Base-by-base conservation (phyloP, 2,888 invertebrate genomes). In the Calliphora vomitoria region DNA sequence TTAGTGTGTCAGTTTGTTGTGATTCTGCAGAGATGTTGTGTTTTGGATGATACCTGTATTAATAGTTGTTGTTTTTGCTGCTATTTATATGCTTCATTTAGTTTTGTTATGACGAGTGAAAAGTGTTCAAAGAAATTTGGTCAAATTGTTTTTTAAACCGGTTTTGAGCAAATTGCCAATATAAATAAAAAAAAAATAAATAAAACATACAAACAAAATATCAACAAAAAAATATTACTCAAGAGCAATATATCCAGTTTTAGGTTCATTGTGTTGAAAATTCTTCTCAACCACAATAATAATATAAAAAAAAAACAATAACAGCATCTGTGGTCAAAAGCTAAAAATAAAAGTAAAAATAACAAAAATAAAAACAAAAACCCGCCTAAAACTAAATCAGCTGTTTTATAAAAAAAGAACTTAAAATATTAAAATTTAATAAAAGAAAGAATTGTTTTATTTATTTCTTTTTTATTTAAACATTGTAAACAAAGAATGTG, bases 231-330 rank as follows among this genome's bases (percentile, higher is more conserved):
- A 50, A 58, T 47, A 44, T 55, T 18, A 53, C 50, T 72, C 68
- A 62, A 71, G 64, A 83, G 71, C 44, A 71, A 62, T 64, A 81
- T 71, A 84, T 72, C 84, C 80, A 87, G 84, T 82, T 81, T 81
- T 58, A 15, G 25, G 38, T 64, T 62, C 15, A 60, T 44, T 44
- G 8, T 44, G 55, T 13, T 44, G 0, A 31, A 53, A 60, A 31
- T 35, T 18, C 41, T 44, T 75, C 8, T 8, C 8, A 60, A 50
- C 38, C 10, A 20, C 8, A 66, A 62, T 6, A 62, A 50, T 1
- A 50, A n/a, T n/a, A n/a, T n/a, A n/a, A n/a, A n/a, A n/a, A n/a
- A 38, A 74, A 38, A 44, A 64, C n/a, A 18, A 10, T 44, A 81
- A 41, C 72, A 38, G 53, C 50, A 84, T 71, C 18, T 25, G 66